Evolutionary conservation across 2,113 vertebrate species (phyloP), one percentile per base, ranked within the genome.

Genomic region (Corydoras maculifer): DNA sequence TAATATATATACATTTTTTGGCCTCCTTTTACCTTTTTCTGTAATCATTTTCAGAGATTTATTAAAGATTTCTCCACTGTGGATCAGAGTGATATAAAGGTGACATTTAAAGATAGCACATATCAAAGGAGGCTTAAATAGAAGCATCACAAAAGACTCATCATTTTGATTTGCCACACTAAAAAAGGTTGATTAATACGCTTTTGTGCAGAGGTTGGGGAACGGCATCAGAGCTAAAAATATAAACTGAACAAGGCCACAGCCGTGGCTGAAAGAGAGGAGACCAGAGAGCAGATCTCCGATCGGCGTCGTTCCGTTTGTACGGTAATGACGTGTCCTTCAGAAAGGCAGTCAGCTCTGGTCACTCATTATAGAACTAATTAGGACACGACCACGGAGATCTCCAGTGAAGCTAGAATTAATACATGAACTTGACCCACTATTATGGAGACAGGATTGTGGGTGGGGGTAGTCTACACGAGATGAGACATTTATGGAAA

Each of bases 211-310:
- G 62, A 74, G 59, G 35, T 74, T 76, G 67, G 59, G 67, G 70
- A 79, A 59, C 69, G 68, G 63, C 71, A 48, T 12, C 25, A 13
- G 12, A 15, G 57, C 67, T 79, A 76, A 79, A 79, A 73, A 79
- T 76, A 79, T n/a, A 25, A 14, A 15, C 62, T 51, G 57, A 49
- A 51, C 30, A 72, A 65, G 70, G 55, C 68, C 59, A 58, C 63
- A 61, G 54, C 48, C 54, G 61, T 61, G 68, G 12, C 50, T 7
- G 14, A 60, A 6, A 3, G 12, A 6, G 35, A 72, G 35, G 48
- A 18, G 32, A 51, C 13, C 12, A 14, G 54, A 13, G 12, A 25
- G 58, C 49, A 10, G 13, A 58, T 62, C 61, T 31, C 15, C 43
- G 29, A 51, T 35, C 25, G 48, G 48, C 48, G 64, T 55, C 65